Percentiles rank a stretch among this genome's conserved stretches.
phyloP scores from a whole-genome alignment of 2,888 invertebrate genomes.

The Homarus gammarus region DNA sequence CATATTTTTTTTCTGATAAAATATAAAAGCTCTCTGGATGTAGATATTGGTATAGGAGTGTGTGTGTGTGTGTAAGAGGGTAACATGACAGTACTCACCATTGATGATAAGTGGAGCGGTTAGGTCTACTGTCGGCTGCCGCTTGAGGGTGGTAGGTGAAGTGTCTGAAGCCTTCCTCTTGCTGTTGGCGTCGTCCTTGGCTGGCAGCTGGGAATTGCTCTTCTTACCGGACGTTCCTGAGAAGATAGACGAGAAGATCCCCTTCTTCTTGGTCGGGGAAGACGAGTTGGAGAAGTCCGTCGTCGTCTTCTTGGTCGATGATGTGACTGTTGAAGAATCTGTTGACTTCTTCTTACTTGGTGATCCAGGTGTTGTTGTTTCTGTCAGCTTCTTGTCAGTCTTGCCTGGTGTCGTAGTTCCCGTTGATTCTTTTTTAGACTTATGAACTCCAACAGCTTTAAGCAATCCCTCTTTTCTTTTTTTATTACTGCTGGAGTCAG shows the following conservation, averaged over 20 bases:
- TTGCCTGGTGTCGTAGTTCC: not conserved
- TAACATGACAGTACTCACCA: slow-evolving; percentile 4
- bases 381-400: not conserved
- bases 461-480: not conserved
- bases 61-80: not conserved
- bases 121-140: slow-evolving; percentile 44
- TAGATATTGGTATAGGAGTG: too few species aligned
- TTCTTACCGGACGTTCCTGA: slow-evolving; percentile 17
- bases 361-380: too few species aligned
- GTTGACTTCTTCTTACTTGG: not conserved
- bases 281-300: not conserved
- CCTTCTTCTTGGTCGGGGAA: slow-evolving; percentile 21
- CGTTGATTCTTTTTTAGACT: not conserved
- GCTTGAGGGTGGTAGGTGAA: slow-evolving; percentile 18
- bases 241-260: slow-evolving; percentile 23
- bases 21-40: too few species aligned
- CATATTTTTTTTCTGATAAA: too few species aligned
- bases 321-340: not conserved
- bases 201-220: not conserved
- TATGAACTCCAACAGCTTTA: not conserved
- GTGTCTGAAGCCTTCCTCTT: not conserved
- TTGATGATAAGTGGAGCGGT: slow-evolving; percentile 38
- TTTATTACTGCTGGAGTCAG: not conserved
- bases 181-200: slow-evolving; percentile 2
- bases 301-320: slow-evolving; percentile 14